Evolutionary conservation across 2,113 vertebrate genomes (phyloP).

Genomic region (Tor tambroides): DNA sequence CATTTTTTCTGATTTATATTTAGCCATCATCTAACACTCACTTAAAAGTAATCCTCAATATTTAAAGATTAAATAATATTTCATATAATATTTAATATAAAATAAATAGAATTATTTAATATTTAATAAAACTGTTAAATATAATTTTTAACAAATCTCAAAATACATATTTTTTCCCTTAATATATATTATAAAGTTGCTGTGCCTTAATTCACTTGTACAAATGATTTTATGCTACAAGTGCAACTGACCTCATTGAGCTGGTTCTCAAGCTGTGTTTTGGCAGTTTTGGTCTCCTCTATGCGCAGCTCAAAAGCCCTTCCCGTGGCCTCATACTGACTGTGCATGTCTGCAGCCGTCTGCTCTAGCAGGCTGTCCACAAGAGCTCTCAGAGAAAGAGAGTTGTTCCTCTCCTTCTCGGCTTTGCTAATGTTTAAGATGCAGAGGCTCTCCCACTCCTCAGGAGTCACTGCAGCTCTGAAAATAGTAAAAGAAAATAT

Average conservation of each 20-base stretch:
- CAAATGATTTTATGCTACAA: not conserved
- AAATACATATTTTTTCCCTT: not conserved
- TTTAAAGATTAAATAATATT: too few relatives aligned
- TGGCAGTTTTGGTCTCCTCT: constrained; percentile 80
- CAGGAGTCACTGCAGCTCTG: constrained; percentile 78
- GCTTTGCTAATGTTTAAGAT: constrained; percentile 82
- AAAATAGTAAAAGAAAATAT: too few relatives aligned
- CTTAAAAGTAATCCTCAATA: too few relatives aligned
- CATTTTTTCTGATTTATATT: too few relatives aligned
- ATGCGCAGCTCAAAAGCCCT: constrained; percentile 75
- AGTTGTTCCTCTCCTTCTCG: constrained; percentile 84
- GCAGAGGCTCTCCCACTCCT: constrained; percentile 86
- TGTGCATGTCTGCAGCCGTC: constrained; percentile 76
- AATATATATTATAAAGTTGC: not conserved
- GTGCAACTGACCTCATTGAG: constrained; percentile 78
- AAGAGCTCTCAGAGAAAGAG: constrained; percentile 74
- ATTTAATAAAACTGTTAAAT: too few relatives aligned
- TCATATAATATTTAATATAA: too few relatives aligned
- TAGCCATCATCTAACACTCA: too few relatives aligned
- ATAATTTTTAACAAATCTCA: not conserved
- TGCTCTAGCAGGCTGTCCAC: constrained; percentile 84
- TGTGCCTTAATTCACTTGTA: not conserved
- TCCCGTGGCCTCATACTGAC: constrained; percentile 75
- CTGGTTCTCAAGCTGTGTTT: constrained; percentile 81
- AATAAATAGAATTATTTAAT: too few relatives aligned